Base-by-base conservation (phyloP, 2,797 vertebrate genomes). In the Diceros bicornis region DNA sequence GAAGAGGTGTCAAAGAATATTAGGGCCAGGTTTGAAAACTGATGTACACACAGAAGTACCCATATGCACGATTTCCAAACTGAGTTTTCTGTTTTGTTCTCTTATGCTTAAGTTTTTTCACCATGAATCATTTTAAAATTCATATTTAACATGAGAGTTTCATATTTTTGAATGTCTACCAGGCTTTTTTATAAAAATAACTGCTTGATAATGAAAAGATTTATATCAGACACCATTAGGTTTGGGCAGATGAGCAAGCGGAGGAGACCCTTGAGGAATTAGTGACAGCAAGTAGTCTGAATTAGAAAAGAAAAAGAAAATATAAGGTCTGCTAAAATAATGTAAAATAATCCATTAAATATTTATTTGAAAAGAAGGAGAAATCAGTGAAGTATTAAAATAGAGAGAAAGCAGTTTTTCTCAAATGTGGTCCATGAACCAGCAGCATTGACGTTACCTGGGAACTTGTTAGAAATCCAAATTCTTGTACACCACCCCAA, bases 401-500 rank as follows among this genome's bases (percentile, higher is more conserved):
- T 72, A 34, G 3, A 77, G 23, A 34, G 21, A 82, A n/a, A 61
- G 2, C 25, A 13, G n/a, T 44, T 3, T 11, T 68, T 75, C 13
- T 68, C 17, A 81, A 6, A 21, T 29, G 11, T 9, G 1, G 4
- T 20, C 11, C 44, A 37, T 25, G 20, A 75, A 37, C 41, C 2
- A 34, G 50, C 7, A 59, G 52, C 18, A 62, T 69, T 6, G 12
- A 13, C 0, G 4, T 69, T 55, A 82, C 7, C 2, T 27, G 1
- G 17, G 21, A 74, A 74, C 69, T 44, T 41, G 2, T 55, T 55
- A 44, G 41, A 91, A 91, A 91, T 87, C 7, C 20, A 68, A 82
- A 77, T 34, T 47, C 9, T 74, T 78, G 7, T 0, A n/a, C 12
- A 13, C 0, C 0, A n/a, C 4, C 2, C 1, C 37, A 64, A 61